Percentiles rank a stretch among this genome's conserved stretches.
phyloP scores from a whole-genome alignment of 1,140 invertebrate species.

The Penaeus japonicus region DNA sequence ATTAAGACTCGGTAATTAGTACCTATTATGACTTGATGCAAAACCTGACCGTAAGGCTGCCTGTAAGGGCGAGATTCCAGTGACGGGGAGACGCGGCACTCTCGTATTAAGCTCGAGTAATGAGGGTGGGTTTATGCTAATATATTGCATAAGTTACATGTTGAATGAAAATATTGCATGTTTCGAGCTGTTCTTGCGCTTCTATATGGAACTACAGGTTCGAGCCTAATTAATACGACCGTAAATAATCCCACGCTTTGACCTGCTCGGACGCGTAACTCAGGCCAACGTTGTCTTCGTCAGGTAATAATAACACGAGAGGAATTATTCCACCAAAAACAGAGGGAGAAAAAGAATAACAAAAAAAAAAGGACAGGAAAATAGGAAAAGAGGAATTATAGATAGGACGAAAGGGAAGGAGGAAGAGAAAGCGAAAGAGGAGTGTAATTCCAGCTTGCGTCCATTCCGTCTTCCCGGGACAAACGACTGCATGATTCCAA shows the following conservation, averaged over 20 bases:
- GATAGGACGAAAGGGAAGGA: neutral
- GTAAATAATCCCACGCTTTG: too few relatives aligned
- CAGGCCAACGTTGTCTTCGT: too few relatives aligned
- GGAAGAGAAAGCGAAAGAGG: neutral
- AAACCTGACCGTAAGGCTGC: conserved; percentile 2
- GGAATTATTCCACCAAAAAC: neutral
- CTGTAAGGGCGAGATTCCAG: conserved; percentile 28
- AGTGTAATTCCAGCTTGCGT: neutral
- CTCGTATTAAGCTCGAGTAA: neutral
- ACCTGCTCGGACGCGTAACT: too few relatives aligned
- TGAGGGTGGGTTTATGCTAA: conserved; percentile 21
- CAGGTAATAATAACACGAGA: neutral
- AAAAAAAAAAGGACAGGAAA: neutral
- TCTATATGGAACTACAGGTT: too few relatives aligned
- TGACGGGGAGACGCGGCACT: conserved; percentile 10
- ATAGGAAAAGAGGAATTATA: neutral
- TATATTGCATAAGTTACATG: conserved; percentile 7
- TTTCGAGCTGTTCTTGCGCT: too few relatives aligned
- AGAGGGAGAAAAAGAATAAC: neutral
- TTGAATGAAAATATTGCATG: neutral
- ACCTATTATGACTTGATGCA: conserved; percentile 50
- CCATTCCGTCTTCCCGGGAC: too few relatives aligned
- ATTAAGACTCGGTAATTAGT: conserved; percentile 48
- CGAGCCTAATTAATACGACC: too few relatives aligned
- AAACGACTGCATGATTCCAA: too few relatives aligned